Evolutionary conservation across 2,797 vertebrate species (phyloP), one percentile per base, ranked within the genome.

Genomic region (Pachyuromys duprasi): DNA sequence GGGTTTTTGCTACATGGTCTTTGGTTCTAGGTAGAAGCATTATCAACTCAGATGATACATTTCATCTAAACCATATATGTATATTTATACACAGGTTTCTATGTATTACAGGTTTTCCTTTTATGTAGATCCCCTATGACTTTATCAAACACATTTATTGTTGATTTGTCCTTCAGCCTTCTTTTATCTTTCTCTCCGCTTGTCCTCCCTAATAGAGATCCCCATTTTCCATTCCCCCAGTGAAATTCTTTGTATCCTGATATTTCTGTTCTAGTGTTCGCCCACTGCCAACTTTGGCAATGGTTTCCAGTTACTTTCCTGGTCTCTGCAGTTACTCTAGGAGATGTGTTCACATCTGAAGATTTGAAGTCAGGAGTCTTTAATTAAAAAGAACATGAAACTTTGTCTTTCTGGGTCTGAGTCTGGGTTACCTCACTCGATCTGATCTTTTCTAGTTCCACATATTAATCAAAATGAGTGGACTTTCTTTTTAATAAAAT

Each of bases 401-500:
- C 60, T 82, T 15, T 26, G 24, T 39, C 36, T 82, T 26, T 26
- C 55, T 81, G n/a, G 13, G 57, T 65, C 55, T 81, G n/a, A 6
- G 57, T 65, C 60, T 6, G 74, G 17, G 62, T 33, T 33, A 65
- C 60, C 39, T 83, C 81, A 63, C 17, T 45, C 39, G 33, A 22
- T 83, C 65, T 83, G 17, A 20, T 45, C 9, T 20, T 65, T 83
- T 18, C 26, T 45, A 65, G 60, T 82, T 45, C 45, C 8, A 55
- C 0, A 11, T 14, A 55, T 84, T 92, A 65, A 55, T 84, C 90
- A 65, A 75, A 49, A 42, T 20, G 12, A 76, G 57, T 74, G 11
- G 31, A 33, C 7, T 94, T 86, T 89, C 39, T 80, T 92, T 93
- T 22, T 92, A 86, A 69, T 28, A 67, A 49, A 28, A n/a, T 62